Percentiles rank a stretch among this genome's conserved stretches.
phyloP scores from a whole-genome alignment of 2,113 vertebrate species.

The Laticauda laticaudata region DNA sequence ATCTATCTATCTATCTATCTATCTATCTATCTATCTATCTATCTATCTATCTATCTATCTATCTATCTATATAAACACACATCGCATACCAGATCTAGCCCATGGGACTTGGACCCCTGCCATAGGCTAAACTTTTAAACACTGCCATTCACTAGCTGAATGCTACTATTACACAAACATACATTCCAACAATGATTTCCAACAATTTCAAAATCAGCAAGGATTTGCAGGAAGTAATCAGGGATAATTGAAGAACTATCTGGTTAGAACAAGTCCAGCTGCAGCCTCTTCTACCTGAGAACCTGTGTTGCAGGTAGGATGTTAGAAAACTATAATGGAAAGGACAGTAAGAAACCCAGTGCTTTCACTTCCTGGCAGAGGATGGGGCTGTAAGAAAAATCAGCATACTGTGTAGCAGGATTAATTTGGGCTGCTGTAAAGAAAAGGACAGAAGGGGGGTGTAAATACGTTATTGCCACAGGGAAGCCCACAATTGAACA shows the following conservation, averaged over 20 bases:
- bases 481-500: background rate
- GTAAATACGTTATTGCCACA: background rate
- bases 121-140: too few species aligned
- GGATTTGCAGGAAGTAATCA: background rate
- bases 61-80: too few species aligned
- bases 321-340: background rate
- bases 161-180: too few species aligned
- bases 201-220: background rate
- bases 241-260: background rate
- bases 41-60: too few species aligned
- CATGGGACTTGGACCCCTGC: too few species aligned
- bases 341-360: background rate
- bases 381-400: background rate
- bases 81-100: too few species aligned
- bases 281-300: background rate
- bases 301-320: background rate
- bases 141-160: too few species aligned
- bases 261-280: background rate
- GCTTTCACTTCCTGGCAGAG: background rate
- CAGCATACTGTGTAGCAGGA: background rate
- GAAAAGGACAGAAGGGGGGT: background rate
- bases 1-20: too few species aligned
- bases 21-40: too few species aligned
- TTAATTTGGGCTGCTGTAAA: background rate
- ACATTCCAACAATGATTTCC: too few species aligned